A percentile compares a stretch with the other conserved stretches of the same genome.
Evolutionary conservation across 2,888 invertebrate genomes (phyloP).

Genomic region (Andricus quercusramuli): DNA sequence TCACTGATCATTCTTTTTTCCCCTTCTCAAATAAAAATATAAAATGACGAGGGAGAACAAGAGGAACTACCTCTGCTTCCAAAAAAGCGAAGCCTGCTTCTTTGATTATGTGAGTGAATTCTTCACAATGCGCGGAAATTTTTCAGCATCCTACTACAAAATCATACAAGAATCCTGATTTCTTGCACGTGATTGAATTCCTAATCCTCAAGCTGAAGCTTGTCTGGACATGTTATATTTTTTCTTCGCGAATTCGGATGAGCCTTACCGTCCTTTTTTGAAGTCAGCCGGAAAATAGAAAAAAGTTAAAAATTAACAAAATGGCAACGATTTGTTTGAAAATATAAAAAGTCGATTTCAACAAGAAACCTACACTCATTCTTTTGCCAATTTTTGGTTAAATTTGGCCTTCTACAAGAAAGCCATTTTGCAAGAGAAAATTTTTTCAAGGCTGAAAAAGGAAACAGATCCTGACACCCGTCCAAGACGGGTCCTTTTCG

Average conservation of each 20-base stretch:
- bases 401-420: no score
- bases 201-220: neutral
- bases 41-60: neutral
- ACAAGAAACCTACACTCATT: no score
- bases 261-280: no score
- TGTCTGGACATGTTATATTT: neutral
- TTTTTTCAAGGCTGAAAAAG: neutral
- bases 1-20: neutral
- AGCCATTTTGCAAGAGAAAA: no score
- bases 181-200: neutral
- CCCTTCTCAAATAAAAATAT: neutral
- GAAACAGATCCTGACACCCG: no score
- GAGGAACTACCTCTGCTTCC: neutral
- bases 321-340: no score
- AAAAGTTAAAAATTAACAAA: no score
- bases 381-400: no score
- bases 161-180: neutral
- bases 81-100: neutral
- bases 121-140: neutral
- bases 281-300: no score
- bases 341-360: no score
- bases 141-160: neutral
- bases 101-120: neutral
- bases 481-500: no score
- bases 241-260: no score